Conservation (phyloP, 1,140 invertebrate species). For the Myzus persicae region DNA sequence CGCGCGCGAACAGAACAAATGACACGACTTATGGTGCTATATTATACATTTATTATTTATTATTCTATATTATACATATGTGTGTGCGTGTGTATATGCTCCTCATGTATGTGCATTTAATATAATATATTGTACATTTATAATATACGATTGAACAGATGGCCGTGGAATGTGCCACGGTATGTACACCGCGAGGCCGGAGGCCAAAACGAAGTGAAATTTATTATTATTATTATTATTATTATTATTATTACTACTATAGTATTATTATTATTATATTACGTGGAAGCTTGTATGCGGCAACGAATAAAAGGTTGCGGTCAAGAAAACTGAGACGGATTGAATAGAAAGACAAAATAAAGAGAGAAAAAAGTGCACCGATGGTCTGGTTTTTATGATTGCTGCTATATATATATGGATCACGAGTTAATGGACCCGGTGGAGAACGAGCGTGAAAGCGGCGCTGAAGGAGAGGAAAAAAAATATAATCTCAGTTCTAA, state of each 20-base stretch:
- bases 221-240: slow-evolving; percentile 30
- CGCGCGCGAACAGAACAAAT: background rate
- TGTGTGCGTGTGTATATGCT: background rate
- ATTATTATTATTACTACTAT: background rate
- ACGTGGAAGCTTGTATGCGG: slow-evolving; percentile 34
- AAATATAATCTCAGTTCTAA: slow-evolving; percentile 7
- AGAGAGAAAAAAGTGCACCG: slow-evolving; percentile 13
- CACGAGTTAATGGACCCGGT: slow-evolving; percentile 34
- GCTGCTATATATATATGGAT: slow-evolving; percentile 11
- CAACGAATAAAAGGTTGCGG: slow-evolving; percentile 29
- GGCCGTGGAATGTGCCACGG: slow-evolving; percentile 39
- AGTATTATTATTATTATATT: background rate
- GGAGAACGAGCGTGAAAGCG: slow-evolving; percentile 33
- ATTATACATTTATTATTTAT: background rate
- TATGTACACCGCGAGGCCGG: background rate
- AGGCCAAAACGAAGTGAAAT: slow-evolving; percentile 56
- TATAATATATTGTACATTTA: slow-evolving; percentile 19
- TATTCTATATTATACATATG: background rate
- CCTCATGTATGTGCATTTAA: background rate
- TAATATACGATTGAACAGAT: slow-evolving; percentile 51
- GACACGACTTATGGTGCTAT: background rate
- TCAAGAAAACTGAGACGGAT: slow-evolving; percentile 20
- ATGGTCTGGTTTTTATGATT: slow-evolving; percentile 53
- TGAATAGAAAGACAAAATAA: slow-evolving; percentile 42
- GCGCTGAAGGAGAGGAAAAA: background rate